phyloP scores from a whole-genome alignment of 35 echinoderm and acorn worm species.

The Apostichopus californicus region DNA sequence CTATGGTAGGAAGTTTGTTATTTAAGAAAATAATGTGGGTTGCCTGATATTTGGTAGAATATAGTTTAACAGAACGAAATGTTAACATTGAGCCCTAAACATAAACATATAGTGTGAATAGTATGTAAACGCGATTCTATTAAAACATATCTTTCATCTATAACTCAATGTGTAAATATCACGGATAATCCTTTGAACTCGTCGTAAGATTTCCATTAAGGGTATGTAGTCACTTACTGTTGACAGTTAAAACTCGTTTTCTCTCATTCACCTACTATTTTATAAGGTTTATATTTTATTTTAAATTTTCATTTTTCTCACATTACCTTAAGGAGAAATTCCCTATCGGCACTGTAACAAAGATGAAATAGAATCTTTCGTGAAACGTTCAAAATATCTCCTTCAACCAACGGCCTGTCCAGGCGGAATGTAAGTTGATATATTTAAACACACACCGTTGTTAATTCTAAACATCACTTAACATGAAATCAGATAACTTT shows the following conservation, averaged over 20 bases:
- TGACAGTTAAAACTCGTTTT: too few species aligned
- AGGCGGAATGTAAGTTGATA: too few species aligned
- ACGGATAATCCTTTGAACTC: too few species aligned
- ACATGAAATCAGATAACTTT: too few species aligned
- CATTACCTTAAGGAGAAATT: neutral
- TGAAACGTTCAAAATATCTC: neutral
- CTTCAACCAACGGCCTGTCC: neutral
- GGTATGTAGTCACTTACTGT: too few species aligned
- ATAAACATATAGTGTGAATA: neutral
- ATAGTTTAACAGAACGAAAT: neutral
- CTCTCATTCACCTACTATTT: neutral
- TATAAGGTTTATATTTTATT: neutral
- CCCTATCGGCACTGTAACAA: neutral
- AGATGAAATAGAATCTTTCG: neutral
- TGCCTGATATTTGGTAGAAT: neutral
- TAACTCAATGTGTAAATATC: too few species aligned
- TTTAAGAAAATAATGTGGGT: neutral
- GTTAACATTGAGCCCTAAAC: neutral
- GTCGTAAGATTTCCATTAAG: too few species aligned
- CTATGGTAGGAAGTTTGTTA: neutral
- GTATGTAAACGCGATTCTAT: too few species aligned
- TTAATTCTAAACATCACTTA: too few species aligned
- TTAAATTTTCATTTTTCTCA: neutral
- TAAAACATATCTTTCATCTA: too few species aligned
- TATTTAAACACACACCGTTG: too few species aligned